A percentile compares a stretch with the other conserved stretches of the same genome.
Conservation (phyloP, 2,797 vertebrate genomes). For the Scolopax bukidnonensis region DNA sequence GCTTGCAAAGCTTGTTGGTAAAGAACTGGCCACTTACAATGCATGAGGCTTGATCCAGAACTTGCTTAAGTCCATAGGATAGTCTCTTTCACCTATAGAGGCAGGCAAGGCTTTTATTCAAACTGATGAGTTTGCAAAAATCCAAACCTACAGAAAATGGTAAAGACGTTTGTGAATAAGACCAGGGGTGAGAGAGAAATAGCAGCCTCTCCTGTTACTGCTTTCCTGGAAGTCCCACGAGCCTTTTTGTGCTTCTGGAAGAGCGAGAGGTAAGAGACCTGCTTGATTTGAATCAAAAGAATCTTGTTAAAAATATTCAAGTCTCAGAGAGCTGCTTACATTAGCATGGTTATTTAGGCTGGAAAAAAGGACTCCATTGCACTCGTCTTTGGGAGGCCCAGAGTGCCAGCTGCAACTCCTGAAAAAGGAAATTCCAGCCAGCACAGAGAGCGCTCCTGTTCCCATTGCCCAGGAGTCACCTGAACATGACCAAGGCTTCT, state of each 20-base stretch:
- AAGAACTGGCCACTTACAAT: background rate
- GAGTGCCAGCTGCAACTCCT: slow-evolving; percentile 20
- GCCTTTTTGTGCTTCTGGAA: background rate
- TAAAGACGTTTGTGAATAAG: background rate
- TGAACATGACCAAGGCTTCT: background rate
- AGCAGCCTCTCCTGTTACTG: background rate
- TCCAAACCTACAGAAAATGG: background rate
- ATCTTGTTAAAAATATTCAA: slow-evolving; percentile 40
- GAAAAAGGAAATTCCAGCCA: slow-evolving; percentile 44
- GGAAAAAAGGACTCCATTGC: slow-evolving; percentile 32
- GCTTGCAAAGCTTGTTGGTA: background rate
- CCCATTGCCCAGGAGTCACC: background rate
- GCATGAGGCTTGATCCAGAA: background rate
- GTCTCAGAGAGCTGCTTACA: slow-evolving; percentile 31
- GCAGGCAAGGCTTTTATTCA: background rate
- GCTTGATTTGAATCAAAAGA: slow-evolving; percentile 28
- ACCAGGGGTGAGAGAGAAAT: background rate
- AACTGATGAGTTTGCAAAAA: background rate
- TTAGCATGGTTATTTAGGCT: slow-evolving; percentile 43
- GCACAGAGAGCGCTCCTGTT: slow-evolving; percentile 30
- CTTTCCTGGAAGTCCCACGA: background rate
- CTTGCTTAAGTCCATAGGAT: background rate
- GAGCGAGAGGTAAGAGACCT: background rate
- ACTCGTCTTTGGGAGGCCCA: background rate
- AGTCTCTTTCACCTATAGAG: background rate